Conservation (phyloP, 2,797 vertebrate species). For the Cercopithecus petaurista region DNA sequence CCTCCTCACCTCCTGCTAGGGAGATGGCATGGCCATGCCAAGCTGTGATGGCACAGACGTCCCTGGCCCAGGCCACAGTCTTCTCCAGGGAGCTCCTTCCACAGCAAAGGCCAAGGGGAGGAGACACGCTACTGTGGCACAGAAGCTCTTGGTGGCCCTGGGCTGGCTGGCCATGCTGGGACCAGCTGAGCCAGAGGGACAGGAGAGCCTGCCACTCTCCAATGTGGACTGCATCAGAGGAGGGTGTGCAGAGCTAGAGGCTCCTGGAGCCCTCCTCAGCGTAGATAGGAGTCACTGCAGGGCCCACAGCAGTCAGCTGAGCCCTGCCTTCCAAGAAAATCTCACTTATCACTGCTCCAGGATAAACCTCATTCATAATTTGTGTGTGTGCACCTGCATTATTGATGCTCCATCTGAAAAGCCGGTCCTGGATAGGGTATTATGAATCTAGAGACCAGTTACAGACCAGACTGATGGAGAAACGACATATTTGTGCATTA, state of each 20-base stretch:
- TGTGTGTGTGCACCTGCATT: accelerated
- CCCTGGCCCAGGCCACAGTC: not conserved
- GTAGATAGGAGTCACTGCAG: accelerated
- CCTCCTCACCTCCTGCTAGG: not conserved
- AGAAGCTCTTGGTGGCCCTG: not conserved
- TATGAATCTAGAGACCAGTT: not conserved
- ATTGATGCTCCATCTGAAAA: not conserved
- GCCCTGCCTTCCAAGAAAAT: not conserved
- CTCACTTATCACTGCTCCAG: accelerated
- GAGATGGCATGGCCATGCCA: accelerated
- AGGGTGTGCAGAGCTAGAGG: accelerated
- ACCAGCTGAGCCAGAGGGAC: not conserved
- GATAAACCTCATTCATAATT: not conserved
- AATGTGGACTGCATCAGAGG: accelerated
- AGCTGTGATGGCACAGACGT: accelerated
- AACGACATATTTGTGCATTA: not conserved
- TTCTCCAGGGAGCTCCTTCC: not conserved
- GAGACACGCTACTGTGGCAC: accelerated
- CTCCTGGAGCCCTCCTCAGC: not conserved
- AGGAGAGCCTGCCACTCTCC: not conserved
- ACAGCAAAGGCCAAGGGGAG: accelerated
- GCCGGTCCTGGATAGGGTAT: not conserved
- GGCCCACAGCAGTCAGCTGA: not conserved
- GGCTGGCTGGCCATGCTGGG: too few species aligned
- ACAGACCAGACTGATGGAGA: not conserved